Conservation (phyloP, 2,888 invertebrate genomes). For the Pseudococcus longispinus region DNA sequence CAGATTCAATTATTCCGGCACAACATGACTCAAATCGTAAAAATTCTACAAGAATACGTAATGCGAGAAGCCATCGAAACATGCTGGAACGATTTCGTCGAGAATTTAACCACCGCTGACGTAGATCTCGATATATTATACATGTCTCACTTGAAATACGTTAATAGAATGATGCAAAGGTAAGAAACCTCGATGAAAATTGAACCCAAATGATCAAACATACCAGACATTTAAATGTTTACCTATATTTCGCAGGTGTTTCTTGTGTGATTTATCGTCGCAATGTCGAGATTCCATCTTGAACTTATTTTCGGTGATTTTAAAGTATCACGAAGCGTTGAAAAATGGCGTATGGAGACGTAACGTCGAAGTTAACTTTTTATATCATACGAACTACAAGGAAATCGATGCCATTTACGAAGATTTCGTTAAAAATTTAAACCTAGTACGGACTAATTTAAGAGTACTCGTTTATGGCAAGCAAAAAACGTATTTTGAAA, state of each 20-base stretch:
- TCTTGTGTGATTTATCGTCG: conserved; percentile 46
- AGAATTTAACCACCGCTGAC: conserved; percentile 3
- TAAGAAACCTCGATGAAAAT: background rate
- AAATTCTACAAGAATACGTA: conserved; percentile 41
- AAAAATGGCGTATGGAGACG: conserved; percentile 31
- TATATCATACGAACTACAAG: conserved; percentile 53
- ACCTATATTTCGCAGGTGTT: conserved; percentile 32
- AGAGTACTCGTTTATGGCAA: conserved; percentile 8
- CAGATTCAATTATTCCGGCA: conserved; percentile 51
- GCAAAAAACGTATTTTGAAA: conserved; percentile 47
- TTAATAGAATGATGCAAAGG: conserved; percentile 49
- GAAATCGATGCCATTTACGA: conserved; percentile 4
- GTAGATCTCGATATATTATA: conserved; percentile 43
- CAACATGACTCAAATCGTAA: conserved; percentile 48
- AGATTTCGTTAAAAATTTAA: conserved; percentile 33
- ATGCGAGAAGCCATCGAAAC: conserved; percentile 48
- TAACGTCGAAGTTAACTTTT: conserved; percentile 45
- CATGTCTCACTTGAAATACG: conserved; percentile 49
- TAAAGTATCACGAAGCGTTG: conserved; percentile 48
- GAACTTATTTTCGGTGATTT: conserved; percentile 24
- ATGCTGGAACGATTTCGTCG: conserved; percentile 52
- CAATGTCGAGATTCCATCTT: conserved; percentile 25
- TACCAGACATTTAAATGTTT: background rate
- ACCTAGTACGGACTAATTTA: conserved; percentile 1
- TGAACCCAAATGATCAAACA: background rate